These are phyloP conservation scores for Aphelenchoides besseyi DNA, from an alignment of 1,140 invertebrate genomes.

Conservation along the genomic window DNA sequence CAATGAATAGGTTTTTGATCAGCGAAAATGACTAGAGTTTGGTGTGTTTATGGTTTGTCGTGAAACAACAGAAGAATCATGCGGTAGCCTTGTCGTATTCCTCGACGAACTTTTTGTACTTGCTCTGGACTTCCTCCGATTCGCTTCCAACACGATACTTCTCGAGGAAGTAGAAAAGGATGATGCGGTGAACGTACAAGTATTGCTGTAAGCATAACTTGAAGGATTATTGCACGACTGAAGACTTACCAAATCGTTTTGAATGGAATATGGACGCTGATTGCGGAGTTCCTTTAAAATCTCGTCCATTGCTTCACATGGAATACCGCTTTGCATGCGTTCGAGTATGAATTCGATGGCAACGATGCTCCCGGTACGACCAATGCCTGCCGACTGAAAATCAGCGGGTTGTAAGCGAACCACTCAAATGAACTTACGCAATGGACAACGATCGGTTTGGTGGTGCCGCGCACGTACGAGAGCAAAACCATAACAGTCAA, in stretches of 20 bases:
- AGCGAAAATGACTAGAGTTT: background rate
- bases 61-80: background rate
- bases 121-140: background rate
- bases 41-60: background rate
- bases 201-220: constrained; percentile 12
- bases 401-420: background rate
- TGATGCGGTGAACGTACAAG: constrained; percentile 12
- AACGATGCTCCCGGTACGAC: constrained; percentile 45
- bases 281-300: constrained; percentile 44
- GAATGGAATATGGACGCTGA: constrained; percentile 45
- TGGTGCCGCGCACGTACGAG: constrained; percentile 39
- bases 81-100: constrained; percentile 18
- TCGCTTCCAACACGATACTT: constrained; percentile 1
- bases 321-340: constrained; percentile 34
- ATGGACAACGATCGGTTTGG: constrained; percentile 48
- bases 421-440: constrained; percentile 14
- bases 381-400: constrained; percentile 39
- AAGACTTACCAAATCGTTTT: constrained; percentile 35
- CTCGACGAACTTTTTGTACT: constrained; percentile 3
- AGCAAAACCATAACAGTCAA: constrained; percentile 36
- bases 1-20: too few species aligned
- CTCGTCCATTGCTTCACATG: constrained; percentile 43
- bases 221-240: background rate
- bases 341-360: constrained; percentile 48
- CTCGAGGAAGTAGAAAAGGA: constrained; percentile 19